Base-by-base conservation (phyloP, 2,797 vertebrate species). In the Cirrhinus mrigala region DNA sequence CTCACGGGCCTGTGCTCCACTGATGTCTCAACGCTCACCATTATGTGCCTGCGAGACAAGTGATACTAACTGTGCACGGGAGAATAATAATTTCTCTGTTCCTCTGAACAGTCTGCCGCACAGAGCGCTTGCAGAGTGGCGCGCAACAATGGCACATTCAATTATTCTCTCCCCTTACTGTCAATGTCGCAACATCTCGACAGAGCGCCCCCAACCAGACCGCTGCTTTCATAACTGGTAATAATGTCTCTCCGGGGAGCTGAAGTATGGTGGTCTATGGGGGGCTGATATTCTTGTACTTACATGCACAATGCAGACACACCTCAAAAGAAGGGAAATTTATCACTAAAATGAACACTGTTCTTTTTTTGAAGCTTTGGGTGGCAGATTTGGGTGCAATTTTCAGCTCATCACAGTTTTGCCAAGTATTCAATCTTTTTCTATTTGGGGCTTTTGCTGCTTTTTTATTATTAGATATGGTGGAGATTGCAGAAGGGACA, bases 11-110 rank as follows among this genome's bases (percentile, higher is more conserved):
- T 77, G 89, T 84, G 87, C 88, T 60, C 60, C 27, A 29, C 56
- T 77, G 66, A 82, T 58, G 50, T 64, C 48, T 69, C 70, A 71
- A 29, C 46, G 64, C 70, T 75, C 73, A 89, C 88, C 82, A 89
- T 91, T 88, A 89, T 85, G 88, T 85, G 89, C 58, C 90, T 89
- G 89, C 56, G 50, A 81, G 87, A 89, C 83, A 83, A 89, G 81
- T 48, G 82, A 85, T 86, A 86, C 87, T 84, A 83, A 81, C 86
- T 79, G 75, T 46, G 27, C 54, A 80, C 15, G 14, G 56, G 79
- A 82, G 82, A 90, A 77, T 80, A 75, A 44, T 73, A 46, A 86
- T 88, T 87, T 86, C 60, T 85, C 70, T 52, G 70, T 78, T 80
- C 71, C 74, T 81, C 74, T 85, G 74, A 79, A 81, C 76, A 83